Conservation (phyloP, 2,797 vertebrate genomes). For the Argyrosomus regius region DNA sequence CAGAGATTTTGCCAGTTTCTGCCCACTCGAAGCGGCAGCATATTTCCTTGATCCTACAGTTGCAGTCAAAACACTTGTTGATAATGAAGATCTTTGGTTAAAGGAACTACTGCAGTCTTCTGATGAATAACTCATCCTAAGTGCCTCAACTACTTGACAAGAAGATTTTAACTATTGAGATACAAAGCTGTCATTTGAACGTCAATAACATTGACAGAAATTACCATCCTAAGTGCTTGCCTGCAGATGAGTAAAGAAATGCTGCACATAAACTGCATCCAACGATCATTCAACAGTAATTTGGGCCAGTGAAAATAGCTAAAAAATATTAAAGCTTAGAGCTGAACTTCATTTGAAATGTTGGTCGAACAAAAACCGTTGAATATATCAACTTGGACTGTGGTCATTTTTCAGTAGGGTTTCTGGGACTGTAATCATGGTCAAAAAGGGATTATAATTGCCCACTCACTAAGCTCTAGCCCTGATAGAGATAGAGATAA, state of each 20-base stretch:
- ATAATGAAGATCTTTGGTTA: slow-evolving; percentile 8
- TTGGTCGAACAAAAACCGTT: neutral
- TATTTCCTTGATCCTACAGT: slow-evolving; percentile 18
- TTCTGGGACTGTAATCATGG: neutral
- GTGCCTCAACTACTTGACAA: neutral
- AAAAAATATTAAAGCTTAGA: neutral
- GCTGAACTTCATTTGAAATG: neutral
- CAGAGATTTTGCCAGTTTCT: slow-evolving; percentile 21
- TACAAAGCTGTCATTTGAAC: neutral
- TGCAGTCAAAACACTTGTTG: slow-evolving; percentile 29
- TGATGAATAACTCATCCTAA: slow-evolving; percentile 4
- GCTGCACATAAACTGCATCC: neutral
- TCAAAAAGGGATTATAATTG: neutral
- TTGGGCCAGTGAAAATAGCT: neutral
- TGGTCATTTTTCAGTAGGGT: neutral
- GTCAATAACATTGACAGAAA: slow-evolving; percentile 1
- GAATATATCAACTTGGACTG: neutral
- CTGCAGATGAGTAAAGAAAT: neutral
- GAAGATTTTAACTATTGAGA: slow-evolving; percentile 6
- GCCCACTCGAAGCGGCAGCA: slow-evolving; percentile 8
- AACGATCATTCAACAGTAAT: neutral
- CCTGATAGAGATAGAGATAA: neutral
- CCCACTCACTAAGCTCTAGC: too few species aligned
- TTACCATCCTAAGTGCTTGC: neutral
- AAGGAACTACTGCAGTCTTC: neutral